Conservation (phyloP, 2,797 vertebrate species). For the Lacerta agilis region DNA sequence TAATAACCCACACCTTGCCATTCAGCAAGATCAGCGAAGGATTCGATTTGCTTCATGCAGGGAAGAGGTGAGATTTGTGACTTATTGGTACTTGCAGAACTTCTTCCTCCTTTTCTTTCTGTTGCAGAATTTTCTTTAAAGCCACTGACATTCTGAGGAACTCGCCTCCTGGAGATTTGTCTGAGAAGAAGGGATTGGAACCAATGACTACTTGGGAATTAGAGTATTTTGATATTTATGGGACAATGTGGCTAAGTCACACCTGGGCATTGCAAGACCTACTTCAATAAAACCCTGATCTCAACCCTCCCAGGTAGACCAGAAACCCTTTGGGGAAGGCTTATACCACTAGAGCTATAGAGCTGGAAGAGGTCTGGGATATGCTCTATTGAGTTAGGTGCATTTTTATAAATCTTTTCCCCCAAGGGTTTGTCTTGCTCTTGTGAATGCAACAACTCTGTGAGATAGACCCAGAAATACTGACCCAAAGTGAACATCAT, state of each 20-base stretch:
- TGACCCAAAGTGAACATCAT: no score
- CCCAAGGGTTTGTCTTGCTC: no score
- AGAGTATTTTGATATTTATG: neutral
- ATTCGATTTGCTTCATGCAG: constrained; percentile 79
- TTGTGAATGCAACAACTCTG: no score
- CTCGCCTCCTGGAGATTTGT: neutral
- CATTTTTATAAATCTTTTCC: neutral
- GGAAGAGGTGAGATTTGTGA: constrained; percentile 78
- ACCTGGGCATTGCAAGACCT: no score
- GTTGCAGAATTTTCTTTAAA: neutral
- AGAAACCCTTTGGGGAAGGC: neutral
- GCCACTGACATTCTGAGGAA: no score
- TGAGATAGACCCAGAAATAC: no score
- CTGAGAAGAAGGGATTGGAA: neutral
- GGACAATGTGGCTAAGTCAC: neutral
- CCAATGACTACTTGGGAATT: neutral
- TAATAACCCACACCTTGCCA: constrained; percentile 84
- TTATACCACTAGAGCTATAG: neutral
- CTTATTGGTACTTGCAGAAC: neutral
- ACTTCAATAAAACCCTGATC: no score
- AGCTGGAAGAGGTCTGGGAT: neutral
- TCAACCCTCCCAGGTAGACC: neutral
- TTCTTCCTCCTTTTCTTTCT: no score
- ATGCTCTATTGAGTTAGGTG: neutral
- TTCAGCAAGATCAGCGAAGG: constrained; percentile 82